Base-by-base conservation (phyloP, 2,888 invertebrate genomes). In the Drosophila rubida region DNA sequence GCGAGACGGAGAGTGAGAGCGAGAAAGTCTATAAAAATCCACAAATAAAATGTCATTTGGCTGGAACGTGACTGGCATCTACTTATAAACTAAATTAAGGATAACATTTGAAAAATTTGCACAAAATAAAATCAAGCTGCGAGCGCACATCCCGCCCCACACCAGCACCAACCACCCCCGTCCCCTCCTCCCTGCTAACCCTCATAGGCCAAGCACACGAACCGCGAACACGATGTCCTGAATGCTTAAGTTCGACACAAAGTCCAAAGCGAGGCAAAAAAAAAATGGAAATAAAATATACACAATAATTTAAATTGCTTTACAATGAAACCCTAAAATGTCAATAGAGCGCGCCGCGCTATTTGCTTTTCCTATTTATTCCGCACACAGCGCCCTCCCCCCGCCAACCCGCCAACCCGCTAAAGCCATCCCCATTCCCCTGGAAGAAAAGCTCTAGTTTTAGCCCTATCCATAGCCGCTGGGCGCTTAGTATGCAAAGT, bases 1-100 rank as follows among this genome's bases (percentile, higher is more conserved):
- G 19, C 2, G 48, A 1, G 19, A 16, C 30, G 0, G 16, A n/a
- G 46, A 19, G 46, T 5, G 14, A 50, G 32, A 35, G 42, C 3
- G 46, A 46, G 54, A 75, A 78, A 78, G 71, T 85, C 86, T 80
- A 82, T 69, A 85, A 89, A 88, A 88, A 80, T 86, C 80, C 79
- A 80, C 82, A 86, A 89, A 88, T 81, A 87, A 88, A 87, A 80
- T 89, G 90, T 88, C 90, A 90, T 90, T 88, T 90, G 90, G 84
- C 88, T 83, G 71, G 67, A 75, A 90, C 90, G 90, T 90, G 90
- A 80, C 86, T 82, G 75, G 87, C 81, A 90, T 90, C 74, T 69
- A 70, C 80, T 89, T 87, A 76, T 80, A 85, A 87, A 87, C 87
- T 85, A 87, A 87, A 85, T 87, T 85, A 87, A 85, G 84, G 87